These are phyloP conservation scores for Mormyrus hasselquistii DNA, from an alignment of 2,797 vertebrate genomes.

Conservation along the genomic window DNA sequence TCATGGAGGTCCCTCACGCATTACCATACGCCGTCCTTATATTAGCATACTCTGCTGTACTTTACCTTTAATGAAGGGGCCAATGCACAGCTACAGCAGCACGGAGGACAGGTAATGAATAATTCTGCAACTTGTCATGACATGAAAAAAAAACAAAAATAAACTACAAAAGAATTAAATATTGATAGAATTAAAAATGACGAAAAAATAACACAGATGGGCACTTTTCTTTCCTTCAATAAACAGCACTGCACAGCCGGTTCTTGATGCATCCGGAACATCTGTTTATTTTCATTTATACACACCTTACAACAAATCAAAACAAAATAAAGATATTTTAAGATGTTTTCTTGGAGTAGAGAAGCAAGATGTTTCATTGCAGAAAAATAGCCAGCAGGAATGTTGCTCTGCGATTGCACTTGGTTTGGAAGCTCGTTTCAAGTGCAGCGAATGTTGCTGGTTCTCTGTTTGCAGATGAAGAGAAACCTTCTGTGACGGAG, in stretches of 20 bases:
- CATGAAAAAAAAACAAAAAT: constrained; percentile 33
- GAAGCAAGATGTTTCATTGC: constrained; percentile 68
- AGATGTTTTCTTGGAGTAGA: constrained; percentile 67
- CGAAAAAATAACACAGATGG: constrained; percentile 39
- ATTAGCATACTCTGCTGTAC: constrained; percentile 52
- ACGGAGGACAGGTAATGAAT: constrained; percentile 40
- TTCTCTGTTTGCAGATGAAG: constrained; percentile 45
- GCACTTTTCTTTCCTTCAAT: constrained; percentile 20
- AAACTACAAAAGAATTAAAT: constrained; percentile 41
- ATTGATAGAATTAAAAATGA: constrained; percentile 35
- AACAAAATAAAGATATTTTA: constrained; percentile 76
- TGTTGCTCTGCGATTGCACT: constrained; percentile 57
- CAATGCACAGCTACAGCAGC: constrained; percentile 30
- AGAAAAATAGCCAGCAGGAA: constrained; percentile 69
- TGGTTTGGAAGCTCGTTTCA: constrained; percentile 54
- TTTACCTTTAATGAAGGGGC: constrained; percentile 49
- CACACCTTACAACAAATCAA: constrained; percentile 69
- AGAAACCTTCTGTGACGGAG: constrained; percentile 55
- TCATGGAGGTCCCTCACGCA: constrained; percentile 48
- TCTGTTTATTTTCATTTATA: constrained; percentile 74
- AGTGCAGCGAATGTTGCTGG: constrained; percentile 56
- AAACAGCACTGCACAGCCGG: constrained; percentile 38
- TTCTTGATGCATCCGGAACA: constrained; percentile 41
- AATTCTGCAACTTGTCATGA: constrained; percentile 50
- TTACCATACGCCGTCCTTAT: constrained; percentile 36